phyloP scores from a whole-genome alignment of 2,113 vertebrate genomes.

The Petrocephalus microphthalmus region DNA sequence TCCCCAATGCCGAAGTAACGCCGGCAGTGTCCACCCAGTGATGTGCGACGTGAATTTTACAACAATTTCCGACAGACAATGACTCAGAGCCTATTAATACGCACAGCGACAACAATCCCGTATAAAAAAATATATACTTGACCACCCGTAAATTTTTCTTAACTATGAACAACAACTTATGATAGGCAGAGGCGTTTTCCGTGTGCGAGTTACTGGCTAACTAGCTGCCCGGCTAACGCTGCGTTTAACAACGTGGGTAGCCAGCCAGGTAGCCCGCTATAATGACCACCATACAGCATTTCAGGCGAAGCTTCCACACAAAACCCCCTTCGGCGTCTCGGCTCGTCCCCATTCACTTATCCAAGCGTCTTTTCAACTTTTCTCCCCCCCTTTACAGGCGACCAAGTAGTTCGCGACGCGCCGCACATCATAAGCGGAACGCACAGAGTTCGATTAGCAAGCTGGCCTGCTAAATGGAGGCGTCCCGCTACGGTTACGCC shows the following conservation, averaged over 20 bases:
- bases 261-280: neutral
- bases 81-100: neutral
- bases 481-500: neutral
- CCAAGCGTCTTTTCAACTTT: neutral
- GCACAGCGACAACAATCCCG: neutral
- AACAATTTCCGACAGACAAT: neutral
- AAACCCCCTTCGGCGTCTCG: neutral
- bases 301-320: neutral
- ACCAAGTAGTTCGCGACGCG: neutral
- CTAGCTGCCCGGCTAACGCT: neutral
- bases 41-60: neutral
- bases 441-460: neutral
- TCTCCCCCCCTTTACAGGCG: neutral
- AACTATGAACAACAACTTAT: neutral
- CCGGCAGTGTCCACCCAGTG: neutral
- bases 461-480: neutral
- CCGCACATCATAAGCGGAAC: neutral
- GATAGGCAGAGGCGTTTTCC: neutral
- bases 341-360: neutral
- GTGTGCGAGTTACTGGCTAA: neutral
- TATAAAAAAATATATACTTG: neutral
- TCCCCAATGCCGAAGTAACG: neutral
- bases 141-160: neutral
- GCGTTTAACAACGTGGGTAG: neutral
- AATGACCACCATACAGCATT: neutral